A percentile compares a stretch with the other conserved stretches of the same genome.
phyloP scores from a whole-genome alignment of 1,140 invertebrate species.

The Papilio dardanus region DNA sequence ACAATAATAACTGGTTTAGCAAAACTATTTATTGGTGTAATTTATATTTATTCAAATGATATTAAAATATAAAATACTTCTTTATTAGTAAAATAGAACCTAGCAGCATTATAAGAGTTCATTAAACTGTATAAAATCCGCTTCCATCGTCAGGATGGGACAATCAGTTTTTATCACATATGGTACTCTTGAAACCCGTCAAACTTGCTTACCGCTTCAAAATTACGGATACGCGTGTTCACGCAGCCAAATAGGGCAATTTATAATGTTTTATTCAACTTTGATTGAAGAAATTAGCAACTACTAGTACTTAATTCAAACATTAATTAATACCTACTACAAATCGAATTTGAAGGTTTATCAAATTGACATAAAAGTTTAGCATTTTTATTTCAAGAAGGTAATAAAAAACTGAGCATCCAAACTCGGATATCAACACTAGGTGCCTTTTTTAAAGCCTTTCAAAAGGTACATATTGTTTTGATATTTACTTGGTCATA shows the following conservation, averaged over 20 bases:
- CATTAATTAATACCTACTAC: background rate
- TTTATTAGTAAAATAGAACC: conserved; percentile 5
- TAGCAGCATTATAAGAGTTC: background rate
- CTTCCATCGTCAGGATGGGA: conserved; percentile 8
- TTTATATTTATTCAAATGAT: background rate
- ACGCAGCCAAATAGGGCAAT: background rate
- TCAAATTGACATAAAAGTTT: background rate
- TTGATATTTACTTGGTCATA: too few species aligned
- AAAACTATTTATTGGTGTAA: background rate
- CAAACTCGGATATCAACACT: background rate
- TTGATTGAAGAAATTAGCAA: background rate
- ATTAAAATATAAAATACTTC: background rate
- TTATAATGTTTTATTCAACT: background rate
- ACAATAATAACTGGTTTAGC: background rate
- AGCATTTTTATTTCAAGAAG: background rate
- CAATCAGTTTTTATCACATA: conserved; percentile 22
- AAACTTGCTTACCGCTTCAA: conserved; percentile 12
- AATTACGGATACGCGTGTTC: background rate
- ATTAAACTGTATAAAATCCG: conserved; percentile 21
- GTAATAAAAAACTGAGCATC: background rate
- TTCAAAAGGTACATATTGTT: background rate
- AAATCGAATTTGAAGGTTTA: background rate
- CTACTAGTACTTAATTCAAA: too few species aligned
- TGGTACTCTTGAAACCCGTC: conserved; percentile 21
- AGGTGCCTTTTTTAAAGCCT: background rate